These are phyloP conservation scores for Euthynnus affinis DNA, from an alignment of 2,797 vertebrate genomes.

Conservation along the genomic window DNA sequence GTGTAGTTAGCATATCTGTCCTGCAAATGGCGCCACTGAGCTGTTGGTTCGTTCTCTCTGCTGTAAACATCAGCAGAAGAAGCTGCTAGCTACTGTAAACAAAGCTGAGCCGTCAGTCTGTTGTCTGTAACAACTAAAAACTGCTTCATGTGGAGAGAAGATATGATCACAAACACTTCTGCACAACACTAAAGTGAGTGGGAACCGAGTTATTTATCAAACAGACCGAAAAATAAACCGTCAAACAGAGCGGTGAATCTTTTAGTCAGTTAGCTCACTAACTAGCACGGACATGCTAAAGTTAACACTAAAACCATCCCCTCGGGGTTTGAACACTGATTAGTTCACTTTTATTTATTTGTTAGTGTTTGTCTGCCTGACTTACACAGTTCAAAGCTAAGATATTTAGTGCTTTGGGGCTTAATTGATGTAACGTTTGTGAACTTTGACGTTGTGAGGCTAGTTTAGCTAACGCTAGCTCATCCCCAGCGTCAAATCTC, in stretches of 20 bases:
- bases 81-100: conserved; percentile 51
- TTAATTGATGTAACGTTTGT: neutral
- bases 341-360: too few relatives aligned
- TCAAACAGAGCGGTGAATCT: neutral
- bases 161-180: fast-evolving
- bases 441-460: neutral
- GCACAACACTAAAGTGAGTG: neutral
- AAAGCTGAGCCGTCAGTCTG: conserved; percentile 30
- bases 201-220: fast-evolving
- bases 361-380: too few relatives aligned
- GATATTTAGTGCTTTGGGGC: fast-evolving
- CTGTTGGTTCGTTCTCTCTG: neutral
- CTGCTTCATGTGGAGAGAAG: neutral
- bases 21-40: neutral
- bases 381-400: fast-evolving
- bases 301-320: neutral
- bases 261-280: neutral
- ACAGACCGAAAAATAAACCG: neutral
- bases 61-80: conserved; percentile 11
- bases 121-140: neutral
- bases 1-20: too few relatives aligned
- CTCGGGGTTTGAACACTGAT: neutral
- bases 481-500: fast-evolving
- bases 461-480: conserved; percentile 31
- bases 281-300: conserved; percentile 50